Evolutionary conservation across 2,888 invertebrate genomes (phyloP), one percentile per base, ranked within the genome.

Genomic region (Bellardia bayeri): DNA sequence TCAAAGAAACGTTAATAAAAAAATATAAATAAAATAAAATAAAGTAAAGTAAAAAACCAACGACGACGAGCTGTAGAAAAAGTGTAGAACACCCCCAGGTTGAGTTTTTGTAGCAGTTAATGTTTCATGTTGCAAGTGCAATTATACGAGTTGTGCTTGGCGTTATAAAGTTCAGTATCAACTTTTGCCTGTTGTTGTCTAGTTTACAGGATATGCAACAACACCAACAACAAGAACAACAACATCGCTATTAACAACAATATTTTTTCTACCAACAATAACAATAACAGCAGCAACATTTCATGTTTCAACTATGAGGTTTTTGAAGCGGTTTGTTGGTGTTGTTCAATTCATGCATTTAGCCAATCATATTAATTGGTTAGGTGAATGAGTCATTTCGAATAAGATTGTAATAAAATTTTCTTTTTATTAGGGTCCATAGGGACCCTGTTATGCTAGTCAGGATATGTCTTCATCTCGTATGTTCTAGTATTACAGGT

Each of bases 101-200:
- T 81, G 61, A 40, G 8, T 71, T 76, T 30, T 79, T 69, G 51
- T 37, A 66, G 56, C 71, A 69, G 64, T 64, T 82, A 69, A 69
- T 64, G 69, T 82, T 79, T 56, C 45, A 78, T 66, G 82, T 71
- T 80, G 79, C 75, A 71, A 82, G 79, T 88, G 85, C 85, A 86
- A 85, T 88, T 88, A 82, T 88, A 68, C 82, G 84, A 86, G 82
- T 80, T 80, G 64, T 64, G 69, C 61, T 78, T 81, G 82, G 58
- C 78, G 78, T 64, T 87, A 75, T 76, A 86, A 84, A 87, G 86
- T 88, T 87, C 80, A 87, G 80, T 82, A 88, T 81, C 82, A 88
- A 88, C 86, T 88, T 86, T 85, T 85, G 80, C 63, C 69, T 75
- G 85, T 71, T 79, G 84, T 85, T 80, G 88, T 87, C 88, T 86